Evolutionary conservation across 2,113 vertebrate genomes (phyloP).

Genomic region (Balaeniceps rex): DNA sequence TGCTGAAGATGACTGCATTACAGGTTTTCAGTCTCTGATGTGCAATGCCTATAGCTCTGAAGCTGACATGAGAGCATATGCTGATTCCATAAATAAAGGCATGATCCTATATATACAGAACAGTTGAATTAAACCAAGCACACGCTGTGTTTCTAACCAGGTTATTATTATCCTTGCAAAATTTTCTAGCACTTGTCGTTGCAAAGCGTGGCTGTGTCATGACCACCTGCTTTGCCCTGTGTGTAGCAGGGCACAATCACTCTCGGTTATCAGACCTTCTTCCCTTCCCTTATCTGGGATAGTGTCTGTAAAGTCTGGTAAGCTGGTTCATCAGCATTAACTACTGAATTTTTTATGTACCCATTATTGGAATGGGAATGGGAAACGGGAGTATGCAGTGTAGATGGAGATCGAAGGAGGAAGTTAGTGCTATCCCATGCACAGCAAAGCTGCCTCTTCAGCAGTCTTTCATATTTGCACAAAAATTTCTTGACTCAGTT

Average conservation of each 20-base stretch:
- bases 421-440: not conserved
- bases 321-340: not conserved
- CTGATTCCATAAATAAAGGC: not conserved
- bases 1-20: not conserved
- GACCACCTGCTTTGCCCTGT: not conserved
- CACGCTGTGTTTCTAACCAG: not conserved
- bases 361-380: not conserved
- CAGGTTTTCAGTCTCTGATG: not conserved
- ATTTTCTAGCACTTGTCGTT: not conserved
- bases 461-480: not conserved
- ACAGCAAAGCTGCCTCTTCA: not conserved
- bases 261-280: not conserved
- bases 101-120: not conserved
- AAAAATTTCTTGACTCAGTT: not conserved
- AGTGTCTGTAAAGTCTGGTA: not conserved
- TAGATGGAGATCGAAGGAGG: not conserved
- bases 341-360: not conserved
- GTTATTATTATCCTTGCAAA: not conserved
- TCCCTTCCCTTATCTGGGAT: not conserved
- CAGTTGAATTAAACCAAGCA: not conserved
- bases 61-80: not conserved
- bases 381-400: not conserved
- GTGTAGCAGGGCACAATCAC: not conserved
- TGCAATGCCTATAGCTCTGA: not conserved
- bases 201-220: not conserved